Conservation (phyloP, 2,113 vertebrate genomes). For the Gobio gobio region DNA sequence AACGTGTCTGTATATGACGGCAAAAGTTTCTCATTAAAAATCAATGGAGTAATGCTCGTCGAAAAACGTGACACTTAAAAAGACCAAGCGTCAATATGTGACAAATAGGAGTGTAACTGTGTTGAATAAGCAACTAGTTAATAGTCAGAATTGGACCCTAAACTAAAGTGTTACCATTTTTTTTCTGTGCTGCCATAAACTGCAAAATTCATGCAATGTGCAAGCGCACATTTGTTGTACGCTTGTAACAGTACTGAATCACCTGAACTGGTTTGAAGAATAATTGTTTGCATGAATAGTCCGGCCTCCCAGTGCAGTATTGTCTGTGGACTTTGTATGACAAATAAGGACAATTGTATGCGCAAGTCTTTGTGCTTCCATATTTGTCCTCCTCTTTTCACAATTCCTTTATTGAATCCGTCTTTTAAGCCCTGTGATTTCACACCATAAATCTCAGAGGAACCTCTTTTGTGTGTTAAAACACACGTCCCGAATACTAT, state of each 20-base stretch:
- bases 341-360: constrained; percentile 12
- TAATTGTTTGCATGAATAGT: neutral
- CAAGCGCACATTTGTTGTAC: neutral
- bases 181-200: neutral
- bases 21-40: no score
- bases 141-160: no score
- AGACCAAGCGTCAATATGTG: no score
- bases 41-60: no score
- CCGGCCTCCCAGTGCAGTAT: neutral
- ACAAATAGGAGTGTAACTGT: no score
- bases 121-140: no score
- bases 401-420: constrained; percentile 1
- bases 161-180: no score
- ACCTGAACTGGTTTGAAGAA: neutral
- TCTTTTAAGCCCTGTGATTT: neutral
- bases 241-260: neutral
- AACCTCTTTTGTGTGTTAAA: neutral
- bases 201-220: neutral
- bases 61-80: no score
- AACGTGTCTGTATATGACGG: no score
- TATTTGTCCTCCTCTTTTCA: neutral
- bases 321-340: constrained; percentile 19
- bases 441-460: neutral
- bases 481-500: neutral
- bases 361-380: neutral